Conservation (phyloP, 2,797 vertebrate species). For the Chaenodraco wilsoni region DNA sequence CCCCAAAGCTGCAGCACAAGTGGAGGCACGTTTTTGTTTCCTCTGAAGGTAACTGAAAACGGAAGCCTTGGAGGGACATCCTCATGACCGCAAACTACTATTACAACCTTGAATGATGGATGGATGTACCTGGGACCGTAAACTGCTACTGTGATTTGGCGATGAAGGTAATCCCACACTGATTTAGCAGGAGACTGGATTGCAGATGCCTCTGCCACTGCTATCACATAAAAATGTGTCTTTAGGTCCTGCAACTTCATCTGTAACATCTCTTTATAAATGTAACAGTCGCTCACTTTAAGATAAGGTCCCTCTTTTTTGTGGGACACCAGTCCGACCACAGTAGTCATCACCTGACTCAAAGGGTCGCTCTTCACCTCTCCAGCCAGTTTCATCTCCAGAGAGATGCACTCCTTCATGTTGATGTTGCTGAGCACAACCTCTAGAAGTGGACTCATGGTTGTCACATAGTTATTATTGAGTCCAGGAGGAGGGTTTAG, state of each 20-base stretch:
- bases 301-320: slow-evolving; percentile 91
- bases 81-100: slow-evolving; percentile 90
- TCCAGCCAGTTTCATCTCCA: slow-evolving; percentile 92
- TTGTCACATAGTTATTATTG: slow-evolving; percentile 90
- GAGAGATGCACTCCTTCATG: slow-evolving; percentile 85
- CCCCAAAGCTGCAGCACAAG: slow-evolving; percentile 96
- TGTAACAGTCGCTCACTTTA: slow-evolving; percentile 85
- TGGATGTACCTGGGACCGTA: slow-evolving; percentile 96
- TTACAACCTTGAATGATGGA: slow-evolving; percentile 90
- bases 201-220: slow-evolving; percentile 85
- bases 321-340: slow-evolving; percentile 87
- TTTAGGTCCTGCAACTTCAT: slow-evolving; percentile 88
- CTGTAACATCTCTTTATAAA: slow-evolving; percentile 90
- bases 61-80: slow-evolving; percentile 90
- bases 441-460: slow-evolving; percentile 92
- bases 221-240: slow-evolving; percentile 89
- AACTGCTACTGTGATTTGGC: slow-evolving; percentile 88
- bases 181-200: slow-evolving; percentile 87
- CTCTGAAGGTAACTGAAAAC: slow-evolving; percentile 86
- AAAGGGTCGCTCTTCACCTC: slow-evolving; percentile 90
- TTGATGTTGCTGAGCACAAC: slow-evolving; percentile 90
- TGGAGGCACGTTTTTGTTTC: slow-evolving; percentile 87
- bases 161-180: slow-evolving; percentile 92
- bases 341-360: slow-evolving; percentile 92
- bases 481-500: slow-evolving; percentile 90